Evolutionary conservation across 1,140 invertebrate species (phyloP).

Genomic region (Brachionus asplanchnoidis): DNA sequence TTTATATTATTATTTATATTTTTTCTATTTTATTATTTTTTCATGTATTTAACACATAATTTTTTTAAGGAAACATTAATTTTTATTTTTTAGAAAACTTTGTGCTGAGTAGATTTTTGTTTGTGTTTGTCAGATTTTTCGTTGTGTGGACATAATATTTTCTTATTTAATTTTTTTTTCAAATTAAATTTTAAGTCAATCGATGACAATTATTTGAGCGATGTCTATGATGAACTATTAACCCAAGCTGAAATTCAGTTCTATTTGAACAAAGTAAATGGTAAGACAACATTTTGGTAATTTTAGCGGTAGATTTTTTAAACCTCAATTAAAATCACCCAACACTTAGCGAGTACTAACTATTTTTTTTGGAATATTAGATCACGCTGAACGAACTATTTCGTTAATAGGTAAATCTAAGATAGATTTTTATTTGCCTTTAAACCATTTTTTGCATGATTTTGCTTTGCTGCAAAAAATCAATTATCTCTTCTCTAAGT

Average conservation of each 20-base stretch:
- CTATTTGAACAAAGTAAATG: constrained; percentile 67
- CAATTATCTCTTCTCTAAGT: background rate
- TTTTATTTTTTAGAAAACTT: no score
- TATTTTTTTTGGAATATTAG: constrained; percentile 3
- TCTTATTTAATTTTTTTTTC: constrained; percentile 43
- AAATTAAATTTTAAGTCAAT: constrained; percentile 59
- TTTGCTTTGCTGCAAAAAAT: constrained; percentile 3
- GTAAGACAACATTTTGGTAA: constrained; percentile 49
- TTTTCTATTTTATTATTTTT: no score
- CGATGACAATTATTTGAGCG: constrained; percentile 67
- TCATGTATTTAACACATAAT: no score
- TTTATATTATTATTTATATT: no score
- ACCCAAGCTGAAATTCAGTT: constrained; percentile 73
- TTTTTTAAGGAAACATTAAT: no score
- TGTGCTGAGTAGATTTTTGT: no score
- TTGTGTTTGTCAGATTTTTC: no score
- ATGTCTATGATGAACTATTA: constrained; percentile 70
- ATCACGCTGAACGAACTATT: constrained; percentile 26
- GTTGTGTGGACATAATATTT: no score
- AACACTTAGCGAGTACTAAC: background rate
- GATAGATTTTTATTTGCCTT: background rate
- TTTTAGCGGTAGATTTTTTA: background rate
- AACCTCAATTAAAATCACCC: background rate
- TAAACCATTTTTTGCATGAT: background rate
- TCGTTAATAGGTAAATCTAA: constrained; percentile 27